phyloP scores from a whole-genome alignment of 2,113 vertebrate genomes.

The Hystrix brachyura region DNA sequence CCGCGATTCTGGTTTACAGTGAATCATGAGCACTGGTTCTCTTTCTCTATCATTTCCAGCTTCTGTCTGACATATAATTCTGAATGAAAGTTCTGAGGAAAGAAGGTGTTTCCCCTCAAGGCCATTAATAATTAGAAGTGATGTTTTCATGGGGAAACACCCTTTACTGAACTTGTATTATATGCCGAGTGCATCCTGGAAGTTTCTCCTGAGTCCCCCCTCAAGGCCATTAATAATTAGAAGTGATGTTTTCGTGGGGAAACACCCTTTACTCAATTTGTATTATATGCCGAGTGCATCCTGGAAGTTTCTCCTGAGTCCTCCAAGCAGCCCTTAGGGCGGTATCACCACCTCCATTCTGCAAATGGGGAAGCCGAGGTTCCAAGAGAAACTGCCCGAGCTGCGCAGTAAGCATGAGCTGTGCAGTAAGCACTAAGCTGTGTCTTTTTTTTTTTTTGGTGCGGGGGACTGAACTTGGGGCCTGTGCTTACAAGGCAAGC shows the following conservation, averaged over 20 bases:
- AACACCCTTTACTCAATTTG: background rate
- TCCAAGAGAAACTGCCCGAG: background rate
- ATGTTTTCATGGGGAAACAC: background rate
- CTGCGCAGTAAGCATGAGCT: background rate
- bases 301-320: background rate
- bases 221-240: conserved; percentile 33
- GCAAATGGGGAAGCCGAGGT: conserved; percentile 53
- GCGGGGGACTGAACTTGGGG: no score
- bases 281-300: background rate
- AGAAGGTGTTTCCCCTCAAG: background rate
- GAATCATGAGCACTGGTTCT: background rate
- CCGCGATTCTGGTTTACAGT: conserved; percentile 11
- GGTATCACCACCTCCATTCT: background rate
- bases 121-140: background rate
- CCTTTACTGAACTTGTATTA: background rate
- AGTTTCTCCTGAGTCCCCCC: background rate
- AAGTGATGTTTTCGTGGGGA: background rate
- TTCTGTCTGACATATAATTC: background rate
- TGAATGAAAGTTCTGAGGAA: background rate
- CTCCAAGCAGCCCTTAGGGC: background rate
- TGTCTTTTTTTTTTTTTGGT: no score
- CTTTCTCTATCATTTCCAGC: background rate
- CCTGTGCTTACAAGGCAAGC: no score
- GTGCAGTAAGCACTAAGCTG: background rate
- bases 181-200: background rate